phyloP scores from a whole-genome alignment of 2,888 invertebrate genomes.

The Spatulosminthurus flaviceps region DNA sequence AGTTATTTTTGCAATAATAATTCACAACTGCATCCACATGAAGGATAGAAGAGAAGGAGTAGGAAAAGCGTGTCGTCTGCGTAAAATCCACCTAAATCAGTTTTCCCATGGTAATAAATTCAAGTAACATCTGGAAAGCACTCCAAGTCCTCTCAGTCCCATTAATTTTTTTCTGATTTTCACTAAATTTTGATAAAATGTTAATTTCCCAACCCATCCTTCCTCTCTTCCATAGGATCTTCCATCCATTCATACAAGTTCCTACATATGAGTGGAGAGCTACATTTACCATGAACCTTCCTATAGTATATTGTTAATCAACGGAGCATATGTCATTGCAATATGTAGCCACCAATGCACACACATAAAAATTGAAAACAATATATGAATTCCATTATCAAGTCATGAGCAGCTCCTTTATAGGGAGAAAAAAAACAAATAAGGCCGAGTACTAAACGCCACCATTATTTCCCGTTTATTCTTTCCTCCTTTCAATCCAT shows the following conservation, averaged over 20 bases:
- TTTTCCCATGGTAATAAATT: slow-evolving; percentile 37
- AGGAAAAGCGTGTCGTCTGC: background rate
- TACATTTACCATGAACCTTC: slow-evolving; percentile 16
- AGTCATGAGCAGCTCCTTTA: too few species aligned
- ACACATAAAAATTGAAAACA: background rate
- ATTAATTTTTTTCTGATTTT: slow-evolving; percentile 34
- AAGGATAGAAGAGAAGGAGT: background rate
- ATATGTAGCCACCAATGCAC: too few species aligned
- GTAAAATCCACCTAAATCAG: slow-evolving; percentile 17
- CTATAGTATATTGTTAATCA: background rate
- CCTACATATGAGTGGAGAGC: background rate
- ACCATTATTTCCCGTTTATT: background rate
- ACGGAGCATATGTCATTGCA: too few species aligned
- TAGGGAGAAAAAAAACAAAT: background rate
- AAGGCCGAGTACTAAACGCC: background rate
- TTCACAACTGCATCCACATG: slow-evolving; percentile 41
- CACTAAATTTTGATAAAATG: slow-evolving; percentile 31
- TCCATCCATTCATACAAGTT: background rate
- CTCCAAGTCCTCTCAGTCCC: slow-evolving; percentile 7
- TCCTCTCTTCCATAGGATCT: background rate
- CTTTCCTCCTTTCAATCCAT: background rate
- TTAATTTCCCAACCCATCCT: slow-evolving; percentile 21
- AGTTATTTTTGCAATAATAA: slow-evolving; percentile 44
- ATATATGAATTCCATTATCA: slow-evolving; percentile 1
- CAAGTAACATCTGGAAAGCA: slow-evolving; percentile 39